Evolutionary conservation across 2,797 vertebrate species (phyloP).

Genomic region (Chaenodraco wilsoni): DNA sequence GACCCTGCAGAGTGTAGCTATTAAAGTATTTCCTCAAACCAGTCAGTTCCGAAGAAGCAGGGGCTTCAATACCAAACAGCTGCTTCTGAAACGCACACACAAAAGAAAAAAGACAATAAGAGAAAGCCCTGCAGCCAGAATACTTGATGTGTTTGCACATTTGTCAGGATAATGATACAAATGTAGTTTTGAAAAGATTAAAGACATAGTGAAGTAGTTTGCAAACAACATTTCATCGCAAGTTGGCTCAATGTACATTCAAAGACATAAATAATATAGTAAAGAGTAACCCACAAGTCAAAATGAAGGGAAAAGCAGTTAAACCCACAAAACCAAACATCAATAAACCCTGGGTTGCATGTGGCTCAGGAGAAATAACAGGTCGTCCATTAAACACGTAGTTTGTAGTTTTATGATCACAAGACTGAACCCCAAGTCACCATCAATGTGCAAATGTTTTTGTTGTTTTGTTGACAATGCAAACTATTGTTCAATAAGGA

Average conservation of each 20-base stretch:
- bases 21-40: constrained; percentile 79
- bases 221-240: not conserved
- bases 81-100: constrained; percentile 67
- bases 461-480: not conserved
- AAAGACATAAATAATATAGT: not conserved
- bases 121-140: not conserved
- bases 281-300: not conserved
- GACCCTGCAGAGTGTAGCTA: constrained; percentile 73
- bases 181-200: not conserved
- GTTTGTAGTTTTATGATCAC: not conserved
- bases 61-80: constrained; percentile 69
- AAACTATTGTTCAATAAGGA: not conserved
- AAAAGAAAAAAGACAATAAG: constrained; percentile 6
- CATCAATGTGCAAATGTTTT: not conserved
- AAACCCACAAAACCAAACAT: not conserved
- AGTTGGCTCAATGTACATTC: not conserved
- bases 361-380: too few species aligned
- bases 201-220: not conserved
- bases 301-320: not conserved
- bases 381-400: not conserved
- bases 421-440: not conserved
- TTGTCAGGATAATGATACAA: not conserved
- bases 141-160: not conserved
- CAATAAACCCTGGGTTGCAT: not conserved
- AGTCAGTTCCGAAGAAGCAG: constrained; percentile 61